Percentiles rank a stretch among this genome's conserved stretches.
phyloP scores from a whole-genome alignment of 2,797 vertebrate species.

The Epinephelus malabaricus region DNA sequence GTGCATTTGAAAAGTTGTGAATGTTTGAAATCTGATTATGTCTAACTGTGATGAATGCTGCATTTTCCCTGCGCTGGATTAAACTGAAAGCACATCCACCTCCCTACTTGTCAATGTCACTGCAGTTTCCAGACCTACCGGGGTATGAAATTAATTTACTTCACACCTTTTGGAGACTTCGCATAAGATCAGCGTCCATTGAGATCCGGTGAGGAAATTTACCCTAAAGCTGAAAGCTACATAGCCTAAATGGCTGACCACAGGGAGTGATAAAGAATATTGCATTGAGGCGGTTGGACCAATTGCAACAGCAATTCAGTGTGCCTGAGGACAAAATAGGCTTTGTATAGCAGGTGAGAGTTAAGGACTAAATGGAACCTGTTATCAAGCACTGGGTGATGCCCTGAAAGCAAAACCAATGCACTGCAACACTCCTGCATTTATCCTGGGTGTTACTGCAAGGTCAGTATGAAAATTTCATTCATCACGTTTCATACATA shows the following conservation, averaged over 20 bases:
- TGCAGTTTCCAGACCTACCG: conserved; percentile 67
- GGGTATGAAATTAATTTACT: conserved; percentile 80
- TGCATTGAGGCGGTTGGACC: conserved; percentile 45
- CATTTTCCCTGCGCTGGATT: conserved; percentile 37
- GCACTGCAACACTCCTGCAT: neutral
- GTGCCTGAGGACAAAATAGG: conserved; percentile 32
- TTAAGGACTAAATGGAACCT: conserved; percentile 47
- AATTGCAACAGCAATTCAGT: conserved; percentile 50
- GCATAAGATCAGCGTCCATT: conserved; percentile 68
- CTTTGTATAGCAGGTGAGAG: conserved; percentile 43
- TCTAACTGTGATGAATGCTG: conserved; percentile 32
- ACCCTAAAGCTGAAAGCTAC: conserved; percentile 54
- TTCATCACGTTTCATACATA: conserved; percentile 26
- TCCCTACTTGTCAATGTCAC: conserved; percentile 61
- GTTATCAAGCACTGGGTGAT: conserved; percentile 34
- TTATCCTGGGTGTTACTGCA: conserved; percentile 13
- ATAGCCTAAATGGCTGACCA: conserved; percentile 62
- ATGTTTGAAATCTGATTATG: neutral
- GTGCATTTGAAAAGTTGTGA: conserved; percentile 36
- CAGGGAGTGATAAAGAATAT: conserved; percentile 54
- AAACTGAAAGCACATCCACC: conserved; percentile 46
- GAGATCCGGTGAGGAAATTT: conserved; percentile 66
- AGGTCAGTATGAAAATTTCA: conserved; percentile 29
- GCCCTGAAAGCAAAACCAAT: conserved; percentile 34
- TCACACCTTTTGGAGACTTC: conserved; percentile 76